A percentile compares a stretch with the other conserved stretches of the same genome.
phyloP scores from a whole-genome alignment of 2,797 vertebrate genomes.

The Myotis findleyi region DNA sequence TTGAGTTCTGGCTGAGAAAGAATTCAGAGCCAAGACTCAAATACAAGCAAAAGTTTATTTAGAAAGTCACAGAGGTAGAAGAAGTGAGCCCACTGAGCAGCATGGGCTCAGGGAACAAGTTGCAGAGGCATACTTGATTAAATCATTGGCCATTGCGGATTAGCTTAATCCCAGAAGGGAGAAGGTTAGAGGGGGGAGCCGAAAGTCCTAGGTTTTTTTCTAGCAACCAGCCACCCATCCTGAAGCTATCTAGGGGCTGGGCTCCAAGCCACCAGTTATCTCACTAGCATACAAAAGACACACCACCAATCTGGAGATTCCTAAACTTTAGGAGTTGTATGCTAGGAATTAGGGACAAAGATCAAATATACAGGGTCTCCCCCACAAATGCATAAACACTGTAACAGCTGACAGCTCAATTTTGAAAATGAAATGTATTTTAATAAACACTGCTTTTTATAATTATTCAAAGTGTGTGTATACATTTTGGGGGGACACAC shows the following conservation, averaged over 20 bases:
- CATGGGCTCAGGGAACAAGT: background rate
- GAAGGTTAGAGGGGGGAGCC: background rate
- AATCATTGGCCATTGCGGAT: background rate
- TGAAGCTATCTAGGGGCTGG: background rate
- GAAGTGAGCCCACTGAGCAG: background rate
- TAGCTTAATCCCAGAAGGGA: background rate
- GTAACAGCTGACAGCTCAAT: no score
- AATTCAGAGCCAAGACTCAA: background rate
- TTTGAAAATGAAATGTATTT: no score
- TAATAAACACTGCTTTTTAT: no score
- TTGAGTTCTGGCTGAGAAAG: background rate
- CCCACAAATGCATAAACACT: no score
- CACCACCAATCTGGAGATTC: background rate
- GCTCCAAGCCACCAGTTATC: background rate
- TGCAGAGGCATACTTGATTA: background rate
- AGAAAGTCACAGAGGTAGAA: background rate
- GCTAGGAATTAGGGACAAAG: background rate
- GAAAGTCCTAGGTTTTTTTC: background rate
- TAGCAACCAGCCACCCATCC: background rate
- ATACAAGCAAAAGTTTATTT: background rate
- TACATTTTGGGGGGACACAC: no score
- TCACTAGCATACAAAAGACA: background rate
- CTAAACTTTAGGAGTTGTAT: background rate
- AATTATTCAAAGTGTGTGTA: no score
- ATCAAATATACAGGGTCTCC: background rate